Evolutionary conservation across 2,797 vertebrate species (phyloP).

Genomic region (Platyrinchus mystaceus): DNA sequence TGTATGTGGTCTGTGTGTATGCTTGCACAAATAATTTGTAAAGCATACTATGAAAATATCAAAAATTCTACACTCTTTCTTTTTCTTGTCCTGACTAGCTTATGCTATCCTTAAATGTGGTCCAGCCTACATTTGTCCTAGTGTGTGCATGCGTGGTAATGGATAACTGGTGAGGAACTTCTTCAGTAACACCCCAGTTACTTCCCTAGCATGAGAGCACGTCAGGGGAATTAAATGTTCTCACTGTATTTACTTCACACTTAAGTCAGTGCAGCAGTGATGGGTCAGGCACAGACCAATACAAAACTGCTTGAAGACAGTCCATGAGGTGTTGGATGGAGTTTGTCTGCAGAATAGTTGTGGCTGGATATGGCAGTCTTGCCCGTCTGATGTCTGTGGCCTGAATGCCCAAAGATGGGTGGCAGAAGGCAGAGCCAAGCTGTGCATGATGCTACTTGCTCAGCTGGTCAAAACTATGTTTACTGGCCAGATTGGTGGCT

Average conservation of each 20-base stretch:
- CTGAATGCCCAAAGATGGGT: background rate
- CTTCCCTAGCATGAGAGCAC: background rate
- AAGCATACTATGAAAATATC: background rate
- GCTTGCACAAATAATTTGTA: background rate
- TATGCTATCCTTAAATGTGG: background rate
- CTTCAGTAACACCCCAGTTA: background rate
- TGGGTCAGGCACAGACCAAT: background rate
- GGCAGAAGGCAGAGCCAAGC: background rate
- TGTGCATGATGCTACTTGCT: background rate
- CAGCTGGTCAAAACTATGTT: background rate
- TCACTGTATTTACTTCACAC: background rate
- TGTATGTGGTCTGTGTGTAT: background rate
- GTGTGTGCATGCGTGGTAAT: background rate
- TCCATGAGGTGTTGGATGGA: rapidly evolving
- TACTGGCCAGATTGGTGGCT: background rate
- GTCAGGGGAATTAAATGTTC: background rate
- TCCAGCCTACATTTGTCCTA: background rate
- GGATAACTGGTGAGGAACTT: background rate
- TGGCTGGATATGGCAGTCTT: background rate
- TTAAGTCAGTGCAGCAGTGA: background rate
- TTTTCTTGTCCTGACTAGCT: background rate
- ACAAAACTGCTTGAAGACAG: background rate
- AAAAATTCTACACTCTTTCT: background rate
- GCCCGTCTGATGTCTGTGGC: background rate
- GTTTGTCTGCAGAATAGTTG: background rate